A percentile compares a stretch with the other conserved stretches of the same genome.
Evolutionary conservation across 2,797 vertebrate species (phyloP).

Genomic region (Poeciliopsis turneri): DNA sequence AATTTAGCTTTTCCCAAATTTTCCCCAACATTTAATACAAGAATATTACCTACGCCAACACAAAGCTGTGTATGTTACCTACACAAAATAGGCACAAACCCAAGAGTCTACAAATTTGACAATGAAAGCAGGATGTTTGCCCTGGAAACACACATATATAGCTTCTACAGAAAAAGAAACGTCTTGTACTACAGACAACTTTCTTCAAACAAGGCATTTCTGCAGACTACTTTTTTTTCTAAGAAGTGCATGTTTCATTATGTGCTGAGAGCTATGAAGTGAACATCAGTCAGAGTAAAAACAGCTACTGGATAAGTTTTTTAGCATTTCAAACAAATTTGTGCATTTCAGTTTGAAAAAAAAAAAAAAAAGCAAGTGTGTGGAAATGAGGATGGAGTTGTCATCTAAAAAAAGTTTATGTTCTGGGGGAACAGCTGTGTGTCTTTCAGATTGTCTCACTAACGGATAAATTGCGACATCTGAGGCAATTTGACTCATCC

Average conservation of each 20-base stretch:
- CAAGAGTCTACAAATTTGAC: background rate
- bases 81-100: background rate
- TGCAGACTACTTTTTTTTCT: constrained; percentile 15
- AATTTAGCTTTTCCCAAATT: constrained; percentile 3
- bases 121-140: constrained; percentile 1
- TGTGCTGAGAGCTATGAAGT: constrained; percentile 18
- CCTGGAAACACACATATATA: background rate
- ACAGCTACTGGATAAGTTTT: constrained; percentile 24
- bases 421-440: constrained; percentile 58
- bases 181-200: constrained; percentile 29
- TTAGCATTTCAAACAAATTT: constrained; percentile 53
- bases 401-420: constrained; percentile 52
- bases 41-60: background rate
- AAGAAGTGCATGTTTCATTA: constrained; percentile 23
- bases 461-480: constrained; percentile 54
- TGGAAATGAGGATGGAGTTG: constrained; percentile 36
- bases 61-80: background rate
- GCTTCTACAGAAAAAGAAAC: background rate
- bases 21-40: background rate
- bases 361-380: constrained; percentile 1
- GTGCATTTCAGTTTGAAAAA: constrained; percentile 28
- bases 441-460: constrained; percentile 44
- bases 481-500: constrained; percentile 42
- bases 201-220: constrained; percentile 37
- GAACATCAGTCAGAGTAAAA: constrained; percentile 46